Evolutionary conservation across 2,888 invertebrate species (phyloP).

Genomic region (Phasia obesa): DNA sequence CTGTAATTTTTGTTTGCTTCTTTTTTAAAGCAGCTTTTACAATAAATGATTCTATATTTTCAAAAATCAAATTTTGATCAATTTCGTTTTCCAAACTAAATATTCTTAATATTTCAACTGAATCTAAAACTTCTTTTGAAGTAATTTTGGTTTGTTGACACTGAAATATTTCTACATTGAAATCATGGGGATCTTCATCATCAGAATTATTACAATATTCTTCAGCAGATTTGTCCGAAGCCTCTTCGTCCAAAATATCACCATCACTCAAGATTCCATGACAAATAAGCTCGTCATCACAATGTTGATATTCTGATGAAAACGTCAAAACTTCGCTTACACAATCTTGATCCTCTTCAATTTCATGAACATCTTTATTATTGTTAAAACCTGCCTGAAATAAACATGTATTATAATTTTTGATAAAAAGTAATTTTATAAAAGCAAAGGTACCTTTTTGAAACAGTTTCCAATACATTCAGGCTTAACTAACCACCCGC

Average conservation of each 20-base stretch:
- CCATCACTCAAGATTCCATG: slow-evolving; percentile 34
- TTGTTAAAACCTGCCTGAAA: slow-evolving; percentile 20
- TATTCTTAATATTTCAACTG: slow-evolving; percentile 23
- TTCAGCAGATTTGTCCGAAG: slow-evolving; percentile 42
- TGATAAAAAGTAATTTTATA: slow-evolving; percentile 5
- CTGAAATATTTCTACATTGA: slow-evolving; percentile 13
- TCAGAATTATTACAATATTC: slow-evolving; percentile 32
- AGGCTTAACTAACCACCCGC: slow-evolving; percentile 31
- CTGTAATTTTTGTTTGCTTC: slow-evolving; percentile 5
- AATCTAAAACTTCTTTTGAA: slow-evolving; percentile 38
- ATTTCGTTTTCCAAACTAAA: slow-evolving; percentile 28
- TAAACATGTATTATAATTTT: slow-evolving; percentile 6
- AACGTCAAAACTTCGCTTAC: slow-evolving; percentile 35
- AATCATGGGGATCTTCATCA: slow-evolving; percentile 34
- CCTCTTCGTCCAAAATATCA: slow-evolving; percentile 39
- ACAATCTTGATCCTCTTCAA: slow-evolving; percentile 27
- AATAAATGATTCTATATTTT: slow-evolving; percentile 23
- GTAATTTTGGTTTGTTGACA: slow-evolving; percentile 23
- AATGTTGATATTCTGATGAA: slow-evolving; percentile 33
- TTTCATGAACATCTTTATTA: slow-evolving; percentile 10
- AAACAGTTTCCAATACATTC: slow-evolving; percentile 27
- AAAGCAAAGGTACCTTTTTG: slow-evolving; percentile 37
- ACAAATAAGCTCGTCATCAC: slow-evolving; percentile 39
- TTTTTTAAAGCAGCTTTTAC: slow-evolving; percentile 20
- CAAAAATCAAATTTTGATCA: slow-evolving; percentile 19